phyloP scores from a whole-genome alignment of 1,140 invertebrate species.

The Zophobas atratus region DNA sequence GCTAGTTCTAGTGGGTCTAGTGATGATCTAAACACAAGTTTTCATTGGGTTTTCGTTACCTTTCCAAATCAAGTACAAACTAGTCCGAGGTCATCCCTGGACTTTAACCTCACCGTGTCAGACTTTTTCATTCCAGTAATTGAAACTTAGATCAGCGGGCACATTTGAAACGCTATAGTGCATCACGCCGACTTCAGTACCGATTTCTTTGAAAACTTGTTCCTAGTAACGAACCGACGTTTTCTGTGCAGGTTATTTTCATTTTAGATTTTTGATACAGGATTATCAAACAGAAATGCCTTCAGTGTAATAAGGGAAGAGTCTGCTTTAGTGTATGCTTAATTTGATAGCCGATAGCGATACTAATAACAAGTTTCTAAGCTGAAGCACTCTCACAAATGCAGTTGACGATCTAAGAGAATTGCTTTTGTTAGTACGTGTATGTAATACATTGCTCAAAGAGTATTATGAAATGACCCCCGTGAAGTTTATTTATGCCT shows the following conservation, averaged over 20 bases:
- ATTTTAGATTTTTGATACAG: too few species aligned
- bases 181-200: neutral
- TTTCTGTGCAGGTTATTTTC: neutral
- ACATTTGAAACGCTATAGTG: neutral
- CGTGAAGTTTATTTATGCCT: conserved; percentile 18
- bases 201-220: neutral
- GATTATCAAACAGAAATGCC: conserved; percentile 8
- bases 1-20: neutral
- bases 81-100: neutral
- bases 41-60: too few species aligned
- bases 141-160: conserved; percentile 4
- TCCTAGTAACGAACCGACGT: neutral
- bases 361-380: conserved; percentile 10
- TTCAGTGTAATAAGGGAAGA: conserved; percentile 25
- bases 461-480: conserved; percentile 29
- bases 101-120: conserved; percentile 5
- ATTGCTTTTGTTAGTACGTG: conserved; percentile 37
- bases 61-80: neutral
- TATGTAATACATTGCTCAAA: conserved; percentile 34
- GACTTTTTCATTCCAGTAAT: conserved; percentile 3
- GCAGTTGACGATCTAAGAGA: conserved; percentile 12
- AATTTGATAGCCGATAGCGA: conserved; percentile 22
- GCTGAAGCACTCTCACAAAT: conserved; percentile 23
- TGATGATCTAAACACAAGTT: too few species aligned
- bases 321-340: conserved; percentile 33